These are phyloP conservation scores for Acanthosepion lycidas DNA, from an alignment of 2,888 invertebrate genomes.

Conservation along the genomic window DNA sequence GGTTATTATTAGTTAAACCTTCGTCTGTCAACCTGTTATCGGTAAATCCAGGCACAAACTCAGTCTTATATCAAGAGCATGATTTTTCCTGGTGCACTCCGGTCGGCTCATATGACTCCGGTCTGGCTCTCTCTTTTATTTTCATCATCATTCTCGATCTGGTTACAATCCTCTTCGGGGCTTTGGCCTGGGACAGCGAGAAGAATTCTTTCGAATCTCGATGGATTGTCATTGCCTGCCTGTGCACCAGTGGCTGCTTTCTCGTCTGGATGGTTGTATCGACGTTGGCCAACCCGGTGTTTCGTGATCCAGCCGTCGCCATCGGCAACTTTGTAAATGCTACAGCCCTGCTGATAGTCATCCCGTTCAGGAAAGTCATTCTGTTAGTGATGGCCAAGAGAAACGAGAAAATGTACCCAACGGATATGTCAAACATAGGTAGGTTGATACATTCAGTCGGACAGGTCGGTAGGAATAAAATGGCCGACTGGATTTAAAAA, in stretches of 20 bases:
- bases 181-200: constrained; percentile 73
- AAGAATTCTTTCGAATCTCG: constrained; percentile 74
- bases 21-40: constrained; percentile 55
- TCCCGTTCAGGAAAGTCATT: constrained; percentile 74
- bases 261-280: constrained; percentile 75
- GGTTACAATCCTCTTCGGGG: constrained; percentile 73
- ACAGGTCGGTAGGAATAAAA: no score
- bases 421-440: background rate
- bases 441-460: background rate
- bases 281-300: constrained; percentile 68
- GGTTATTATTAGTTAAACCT: constrained; percentile 75
- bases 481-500: no score
- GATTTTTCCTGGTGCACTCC: constrained; percentile 70
- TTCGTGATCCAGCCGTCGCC: constrained; percentile 73
- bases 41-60: background rate
- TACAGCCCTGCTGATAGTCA: constrained; percentile 71
- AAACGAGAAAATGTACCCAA: constrained; percentile 55
- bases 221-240: constrained; percentile 69
- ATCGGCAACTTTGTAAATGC: constrained; percentile 75
- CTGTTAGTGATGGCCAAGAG: constrained; percentile 60
- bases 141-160: constrained; percentile 75
- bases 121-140: constrained; percentile 74
- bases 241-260: constrained; percentile 72
- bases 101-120: constrained; percentile 70
- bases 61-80: constrained; percentile 50